Percentiles rank a stretch among this genome's conserved stretches.
Conservation (phyloP, 92 coral and sea anemone genomes). For the Umimayanthus chanpuru region DNA sequence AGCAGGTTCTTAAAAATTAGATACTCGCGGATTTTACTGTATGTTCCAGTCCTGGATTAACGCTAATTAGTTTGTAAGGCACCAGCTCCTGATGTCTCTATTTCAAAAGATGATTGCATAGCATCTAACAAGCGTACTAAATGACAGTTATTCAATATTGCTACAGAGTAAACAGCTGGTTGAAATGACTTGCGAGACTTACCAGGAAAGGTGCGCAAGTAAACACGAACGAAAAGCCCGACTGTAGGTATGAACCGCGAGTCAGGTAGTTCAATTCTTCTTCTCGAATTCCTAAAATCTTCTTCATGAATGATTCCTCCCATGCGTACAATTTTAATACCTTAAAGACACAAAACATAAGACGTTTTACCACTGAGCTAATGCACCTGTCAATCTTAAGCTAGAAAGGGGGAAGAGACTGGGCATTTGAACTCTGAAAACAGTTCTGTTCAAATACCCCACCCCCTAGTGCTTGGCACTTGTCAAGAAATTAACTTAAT, state of each 20-base stretch:
- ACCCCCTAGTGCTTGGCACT: too few species aligned
- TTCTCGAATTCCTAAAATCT: conserved; percentile 69
- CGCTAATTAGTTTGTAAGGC: too few species aligned
- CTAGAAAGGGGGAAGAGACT: too few species aligned
- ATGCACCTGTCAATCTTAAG: not conserved
- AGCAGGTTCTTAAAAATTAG: too few species aligned
- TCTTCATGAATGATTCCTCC: conserved; percentile 89
- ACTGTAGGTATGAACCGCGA: conserved; percentile 62
- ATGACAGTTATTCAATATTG: not conserved
- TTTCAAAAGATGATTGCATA: too few species aligned
- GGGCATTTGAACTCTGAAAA: too few species aligned
- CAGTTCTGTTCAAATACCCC: too few species aligned
- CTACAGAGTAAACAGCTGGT: not conserved
- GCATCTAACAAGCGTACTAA: too few species aligned
- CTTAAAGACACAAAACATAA: conserved; percentile 45
- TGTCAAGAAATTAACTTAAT: too few species aligned
- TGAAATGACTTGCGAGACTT: conserved; percentile 9
- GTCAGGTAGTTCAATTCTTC: conserved; percentile 72
- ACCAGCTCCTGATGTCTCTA: too few species aligned
- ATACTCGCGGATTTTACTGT: too few species aligned
- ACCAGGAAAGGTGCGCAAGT: conserved; percentile 89
- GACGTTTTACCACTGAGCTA: not conserved
- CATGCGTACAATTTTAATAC: conserved; percentile 93
- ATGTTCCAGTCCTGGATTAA: too few species aligned
- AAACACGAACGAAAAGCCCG: conserved; percentile 69